Evolutionary conservation across 2,113 vertebrate genomes (phyloP), one percentile per base, ranked within the genome.

Genomic region (Vimba vimba): DNA sequence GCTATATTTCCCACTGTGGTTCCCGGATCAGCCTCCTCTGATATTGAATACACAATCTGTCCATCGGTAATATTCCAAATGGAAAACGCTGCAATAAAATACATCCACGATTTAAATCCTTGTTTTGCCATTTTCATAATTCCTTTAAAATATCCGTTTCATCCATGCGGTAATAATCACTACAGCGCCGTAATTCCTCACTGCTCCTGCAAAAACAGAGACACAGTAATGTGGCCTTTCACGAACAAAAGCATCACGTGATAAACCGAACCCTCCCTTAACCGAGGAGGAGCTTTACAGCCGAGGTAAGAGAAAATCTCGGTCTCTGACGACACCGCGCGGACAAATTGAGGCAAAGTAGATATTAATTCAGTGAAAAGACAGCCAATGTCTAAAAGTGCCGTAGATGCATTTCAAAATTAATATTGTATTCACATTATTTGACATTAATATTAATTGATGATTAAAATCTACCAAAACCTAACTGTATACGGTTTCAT

Each of bases 41-140:
- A 86, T 19, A 90, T 60, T 27, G 89, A 88, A 69, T 89, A 91
- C 4, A 83, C 60, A 36, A 89, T 50, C 71, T 90, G 91, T 43
- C 86, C 91, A 10, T 86, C 84, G 55, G 55, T 81, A 66, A 71
- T 47, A 76, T 21, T 76, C 77, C 68, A 85, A 21, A 75, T 33
- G 84, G 50, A 69, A 39, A 60, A 80, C 76, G 69, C 73, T 25
- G 71, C 74, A 33, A 75, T 30, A 6, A 89, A 77, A 77, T 23
- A 30, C 3, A 79, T 80, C 84, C 84, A 74, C n/a, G 62, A n/a
- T 21, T n/a, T 11, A 66, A 15, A 68, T 75, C 85, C 76, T 13
- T 60, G 17, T 3, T 76, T 39, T 6, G 57, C 6, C n/a, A 81
- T 83, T 73, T 33, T 47, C 64, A 74, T 55, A 23, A 59, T 79